A percentile compares a stretch with the other conserved stretches of the same genome.
These are phyloP conservation scores for Aurelia aurita DNA, from an alignment of 30 jellyfish, hydroid and myxozoan genomes.

Conservation along the genomic window DNA sequence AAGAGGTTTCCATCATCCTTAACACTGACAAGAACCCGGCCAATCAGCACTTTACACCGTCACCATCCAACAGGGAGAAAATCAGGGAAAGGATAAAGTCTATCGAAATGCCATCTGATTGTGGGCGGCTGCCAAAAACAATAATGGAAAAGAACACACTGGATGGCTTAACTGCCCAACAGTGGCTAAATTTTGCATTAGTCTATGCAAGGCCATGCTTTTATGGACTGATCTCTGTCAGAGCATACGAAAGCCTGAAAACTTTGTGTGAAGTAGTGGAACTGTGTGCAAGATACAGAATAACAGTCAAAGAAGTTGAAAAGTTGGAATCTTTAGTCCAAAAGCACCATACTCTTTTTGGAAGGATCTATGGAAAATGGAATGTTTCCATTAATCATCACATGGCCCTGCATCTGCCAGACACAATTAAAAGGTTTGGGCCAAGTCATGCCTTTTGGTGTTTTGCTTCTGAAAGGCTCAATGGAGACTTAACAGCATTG, in stretches of 20 bases:
- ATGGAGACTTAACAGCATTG: not conserved
- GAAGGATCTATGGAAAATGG: not conserved
- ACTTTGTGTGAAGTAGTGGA: no score
- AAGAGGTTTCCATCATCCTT: no score
- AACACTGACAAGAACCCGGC: no score
- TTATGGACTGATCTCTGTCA: no score
- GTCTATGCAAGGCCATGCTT: no score
- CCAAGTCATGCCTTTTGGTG: conserved; percentile 22
- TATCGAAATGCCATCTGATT: not conserved
- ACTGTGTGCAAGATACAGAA: no score
- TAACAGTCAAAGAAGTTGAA: no score
- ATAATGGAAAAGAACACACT: no score
- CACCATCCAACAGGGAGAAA: not conserved
- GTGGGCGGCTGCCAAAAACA: no score
- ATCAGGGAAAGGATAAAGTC: not conserved
- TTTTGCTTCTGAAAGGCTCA: conserved; percentile 7
- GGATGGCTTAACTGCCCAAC: no score
- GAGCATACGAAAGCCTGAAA: not conserved
- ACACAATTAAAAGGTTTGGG: not conserved
- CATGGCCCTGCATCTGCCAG: conserved; percentile 16
- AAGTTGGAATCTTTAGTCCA: no score
- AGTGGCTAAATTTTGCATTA: no score
- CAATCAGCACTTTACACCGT: not conserved
- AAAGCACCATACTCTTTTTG: not conserved
- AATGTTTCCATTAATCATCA: conserved; percentile 1